phyloP scores from a whole-genome alignment of 2,113 vertebrate species.

The Chaetorhynchus papuensis region DNA sequence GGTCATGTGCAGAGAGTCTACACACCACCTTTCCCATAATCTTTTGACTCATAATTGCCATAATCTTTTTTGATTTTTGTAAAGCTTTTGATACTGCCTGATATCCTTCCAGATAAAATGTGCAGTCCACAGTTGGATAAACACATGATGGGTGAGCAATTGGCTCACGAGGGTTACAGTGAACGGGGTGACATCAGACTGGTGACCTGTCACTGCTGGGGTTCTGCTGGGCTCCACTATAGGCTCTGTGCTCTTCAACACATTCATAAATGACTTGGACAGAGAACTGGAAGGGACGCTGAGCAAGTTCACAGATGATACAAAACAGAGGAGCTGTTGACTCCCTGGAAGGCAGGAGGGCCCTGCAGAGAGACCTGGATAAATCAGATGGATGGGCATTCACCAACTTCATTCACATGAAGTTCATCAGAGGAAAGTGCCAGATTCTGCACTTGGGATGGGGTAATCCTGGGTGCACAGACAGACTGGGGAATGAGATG shows the following conservation, averaged over 20 bases:
- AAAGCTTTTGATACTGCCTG: neutral
- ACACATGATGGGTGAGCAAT: neutral
- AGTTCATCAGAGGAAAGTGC: neutral
- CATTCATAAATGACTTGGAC: neutral
- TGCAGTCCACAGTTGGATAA: neutral
- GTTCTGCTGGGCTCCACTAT: too few species aligned
- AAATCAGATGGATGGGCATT: neutral
- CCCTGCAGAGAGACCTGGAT: neutral
- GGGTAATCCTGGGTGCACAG: rapidly evolving
- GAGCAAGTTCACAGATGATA: neutral
- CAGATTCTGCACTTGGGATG: neutral
- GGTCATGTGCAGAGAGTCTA: neutral
- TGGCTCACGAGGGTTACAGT: rapidly evolving
- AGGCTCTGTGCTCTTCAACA: rapidly evolving
- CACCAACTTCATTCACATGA: neutral
- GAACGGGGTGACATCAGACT: neutral
- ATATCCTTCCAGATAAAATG: neutral
- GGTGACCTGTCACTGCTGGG: too few species aligned
- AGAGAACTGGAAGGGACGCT: neutral
- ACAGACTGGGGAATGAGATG: neutral
- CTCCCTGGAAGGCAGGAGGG: rapidly evolving
- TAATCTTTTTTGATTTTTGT: neutral
- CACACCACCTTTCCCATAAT: neutral
- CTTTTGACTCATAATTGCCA: neutral
- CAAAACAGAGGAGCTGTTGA: neutral